Evolutionary conservation across 2,888 invertebrate genomes (phyloP).

Genomic region (Amphipoea oculea): DNA sequence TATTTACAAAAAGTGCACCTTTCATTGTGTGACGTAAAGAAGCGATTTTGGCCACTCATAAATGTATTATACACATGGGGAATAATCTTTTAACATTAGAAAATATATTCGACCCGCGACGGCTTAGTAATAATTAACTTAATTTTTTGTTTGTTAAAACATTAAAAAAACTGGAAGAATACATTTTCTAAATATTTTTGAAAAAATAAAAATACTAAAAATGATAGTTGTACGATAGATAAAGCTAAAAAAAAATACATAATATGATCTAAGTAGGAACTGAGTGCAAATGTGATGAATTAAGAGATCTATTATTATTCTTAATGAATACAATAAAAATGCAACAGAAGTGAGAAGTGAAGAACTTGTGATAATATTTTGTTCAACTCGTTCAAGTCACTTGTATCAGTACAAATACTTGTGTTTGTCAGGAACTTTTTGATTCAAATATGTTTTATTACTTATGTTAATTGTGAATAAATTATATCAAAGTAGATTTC

Average conservation of each 20-base stretch:
- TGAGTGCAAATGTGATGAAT: constrained; percentile 87
- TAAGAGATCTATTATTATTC: constrained; percentile 84
- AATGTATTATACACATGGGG: constrained; percentile 73
- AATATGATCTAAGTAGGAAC: constrained; percentile 89
- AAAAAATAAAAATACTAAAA: constrained; percentile 63
- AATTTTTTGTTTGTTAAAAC: constrained; percentile 67
- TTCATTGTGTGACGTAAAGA: constrained; percentile 75
- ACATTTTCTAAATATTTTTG: constrained; percentile 78
- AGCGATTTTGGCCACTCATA: constrained; percentile 86
- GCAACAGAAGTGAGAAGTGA: constrained; percentile 80
- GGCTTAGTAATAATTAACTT: constrained; percentile 73
- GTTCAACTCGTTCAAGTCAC: constrained; percentile 57
- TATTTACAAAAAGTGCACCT: constrained; percentile 87
- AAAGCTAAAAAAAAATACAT: constrained; percentile 82
- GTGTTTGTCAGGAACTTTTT: constrained; percentile 70
- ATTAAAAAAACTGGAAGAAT: constrained; percentile 77
- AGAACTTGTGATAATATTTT: constrained; percentile 54
- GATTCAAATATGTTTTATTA: constrained; percentile 59
- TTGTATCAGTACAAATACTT: constrained; percentile 65
- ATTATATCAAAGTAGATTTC: constrained; percentile 50
- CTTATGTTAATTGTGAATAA: constrained; percentile 60
- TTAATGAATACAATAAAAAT: constrained; percentile 84
- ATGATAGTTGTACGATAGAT: constrained; percentile 75
- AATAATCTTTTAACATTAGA: constrained; percentile 69
- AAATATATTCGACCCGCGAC: constrained; percentile 78